Conservation (phyloP, 2,888 invertebrate species). For the Silvanus unidentatus region DNA sequence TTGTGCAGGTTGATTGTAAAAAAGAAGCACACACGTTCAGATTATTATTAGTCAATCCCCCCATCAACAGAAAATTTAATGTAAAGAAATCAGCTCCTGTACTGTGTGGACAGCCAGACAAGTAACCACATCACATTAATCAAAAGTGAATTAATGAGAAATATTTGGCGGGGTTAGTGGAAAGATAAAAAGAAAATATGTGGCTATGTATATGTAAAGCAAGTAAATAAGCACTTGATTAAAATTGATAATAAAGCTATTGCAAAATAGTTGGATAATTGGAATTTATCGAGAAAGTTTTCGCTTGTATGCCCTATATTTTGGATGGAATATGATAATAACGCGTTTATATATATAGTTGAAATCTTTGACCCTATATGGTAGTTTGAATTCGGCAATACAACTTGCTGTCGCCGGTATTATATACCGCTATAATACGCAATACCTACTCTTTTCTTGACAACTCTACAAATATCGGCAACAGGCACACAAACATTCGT, state of each 20-base stretch:
- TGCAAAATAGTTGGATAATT: constrained; percentile 17
- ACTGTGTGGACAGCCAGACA: constrained; percentile 16
- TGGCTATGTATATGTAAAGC: not conserved
- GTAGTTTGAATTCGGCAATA: constrained; percentile 17
- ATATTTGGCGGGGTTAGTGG: constrained; percentile 4
- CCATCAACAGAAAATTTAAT: constrained; percentile 14
- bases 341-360: constrained; percentile 7
- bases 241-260: constrained; percentile 14
- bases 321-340: constrained; percentile 19
- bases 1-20: constrained; percentile 11
- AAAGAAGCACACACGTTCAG: constrained; percentile 9
- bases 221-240: constrained; percentile 7
- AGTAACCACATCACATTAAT: constrained; percentile 13
- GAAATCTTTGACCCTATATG: constrained; percentile 20
- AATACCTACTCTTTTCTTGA: constrained; percentile 3
- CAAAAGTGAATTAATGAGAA: constrained; percentile 17
- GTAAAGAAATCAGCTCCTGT: constrained; percentile 20
- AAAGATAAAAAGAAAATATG: constrained; percentile 5
- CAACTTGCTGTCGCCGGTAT: constrained; percentile 8
- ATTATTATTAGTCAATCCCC: constrained; percentile 20
- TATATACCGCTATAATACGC: constrained; percentile 3
- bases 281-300: constrained; percentile 16
- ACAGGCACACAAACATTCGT: not conserved
- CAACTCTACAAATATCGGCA: constrained; percentile 4
- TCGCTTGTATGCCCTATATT: constrained; percentile 15